Conservation (phyloP, 53 echinoderm and acorn worm genomes). For the Echinarachnius parma region DNA sequence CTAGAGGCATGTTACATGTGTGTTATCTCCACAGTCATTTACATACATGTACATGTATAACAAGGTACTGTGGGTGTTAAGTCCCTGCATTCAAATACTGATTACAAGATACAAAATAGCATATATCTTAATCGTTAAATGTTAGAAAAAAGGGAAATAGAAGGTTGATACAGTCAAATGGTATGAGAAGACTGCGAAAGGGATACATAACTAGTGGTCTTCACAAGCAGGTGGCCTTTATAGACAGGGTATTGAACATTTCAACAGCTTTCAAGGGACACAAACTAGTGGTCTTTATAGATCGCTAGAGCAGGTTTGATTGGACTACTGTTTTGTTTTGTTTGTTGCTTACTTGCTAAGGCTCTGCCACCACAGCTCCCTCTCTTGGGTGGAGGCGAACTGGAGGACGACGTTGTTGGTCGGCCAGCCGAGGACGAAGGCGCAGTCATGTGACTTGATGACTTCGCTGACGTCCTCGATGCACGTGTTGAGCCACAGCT, state of each 20-base stretch:
- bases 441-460: slow-evolving; percentile 64
- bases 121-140: not conserved
- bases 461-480: slow-evolving; percentile 87
- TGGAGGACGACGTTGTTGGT: slow-evolving; percentile 81
- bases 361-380: slow-evolving; percentile 83
- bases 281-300: too few species aligned
- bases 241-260: too few species aligned
- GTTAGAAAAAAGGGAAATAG: not conserved
- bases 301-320: too few species aligned
- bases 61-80: slow-evolving; percentile 5
- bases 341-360: slow-evolving; percentile 82
- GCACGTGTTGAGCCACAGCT: slow-evolving; percentile 90
- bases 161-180: not conserved
- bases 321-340: too few species aligned
- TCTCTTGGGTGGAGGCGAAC: slow-evolving; percentile 71
- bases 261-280: too few species aligned
- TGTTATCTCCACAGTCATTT: too few species aligned
- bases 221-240: too few species aligned
- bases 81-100: not conserved
- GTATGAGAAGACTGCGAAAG: too few species aligned
- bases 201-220: too few species aligned
- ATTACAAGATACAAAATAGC: not conserved
- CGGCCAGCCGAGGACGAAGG: slow-evolving; percentile 98
- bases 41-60: slow-evolving; percentile 3
- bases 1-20: too few species aligned